A percentile compares a stretch with the other conserved stretches of the same genome.
Conservation (phyloP, 1,140 invertebrate species). For the Psix sp. region DNA sequence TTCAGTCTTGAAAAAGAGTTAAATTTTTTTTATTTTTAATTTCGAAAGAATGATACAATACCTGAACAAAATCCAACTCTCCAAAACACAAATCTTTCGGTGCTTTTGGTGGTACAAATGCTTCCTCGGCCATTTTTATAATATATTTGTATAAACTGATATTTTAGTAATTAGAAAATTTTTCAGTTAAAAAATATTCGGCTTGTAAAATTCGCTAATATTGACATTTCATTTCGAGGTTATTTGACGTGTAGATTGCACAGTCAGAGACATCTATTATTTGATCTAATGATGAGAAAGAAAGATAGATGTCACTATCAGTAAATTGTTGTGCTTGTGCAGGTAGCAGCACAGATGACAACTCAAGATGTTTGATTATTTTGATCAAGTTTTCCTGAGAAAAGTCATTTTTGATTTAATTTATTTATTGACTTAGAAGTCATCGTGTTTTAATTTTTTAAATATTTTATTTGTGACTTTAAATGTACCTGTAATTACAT, state of each 20-base stretch:
- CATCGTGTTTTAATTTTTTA: too few relatives aligned
- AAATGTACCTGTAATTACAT: too few relatives aligned
- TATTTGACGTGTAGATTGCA: neutral
- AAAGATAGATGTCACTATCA: too few relatives aligned
- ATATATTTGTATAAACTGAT: neutral
- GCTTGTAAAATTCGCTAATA: neutral
- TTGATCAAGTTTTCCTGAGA: too few relatives aligned
- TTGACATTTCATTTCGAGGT: constrained; percentile 10
- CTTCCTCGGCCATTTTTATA: constrained; percentile 65
- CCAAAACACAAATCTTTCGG: constrained; percentile 74
- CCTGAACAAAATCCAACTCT: constrained; percentile 72
- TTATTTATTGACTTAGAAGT: too few relatives aligned
- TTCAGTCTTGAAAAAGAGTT: neutral
- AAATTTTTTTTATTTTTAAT: neutral
- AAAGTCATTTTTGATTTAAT: too few relatives aligned
- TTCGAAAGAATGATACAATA: constrained; percentile 32
- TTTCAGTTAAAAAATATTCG: neutral
- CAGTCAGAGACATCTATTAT: too few relatives aligned
- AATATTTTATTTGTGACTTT: too few relatives aligned
- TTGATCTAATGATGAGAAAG: too few relatives aligned
- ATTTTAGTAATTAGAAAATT: neutral
- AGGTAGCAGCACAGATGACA: too few relatives aligned
- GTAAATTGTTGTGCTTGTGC: too few relatives aligned
- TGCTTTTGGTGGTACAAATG: constrained; percentile 69
- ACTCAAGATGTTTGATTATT: too few relatives aligned